phyloP scores from a whole-genome alignment of 2,797 vertebrate species.

The Cetoscarus ocellatus region DNA sequence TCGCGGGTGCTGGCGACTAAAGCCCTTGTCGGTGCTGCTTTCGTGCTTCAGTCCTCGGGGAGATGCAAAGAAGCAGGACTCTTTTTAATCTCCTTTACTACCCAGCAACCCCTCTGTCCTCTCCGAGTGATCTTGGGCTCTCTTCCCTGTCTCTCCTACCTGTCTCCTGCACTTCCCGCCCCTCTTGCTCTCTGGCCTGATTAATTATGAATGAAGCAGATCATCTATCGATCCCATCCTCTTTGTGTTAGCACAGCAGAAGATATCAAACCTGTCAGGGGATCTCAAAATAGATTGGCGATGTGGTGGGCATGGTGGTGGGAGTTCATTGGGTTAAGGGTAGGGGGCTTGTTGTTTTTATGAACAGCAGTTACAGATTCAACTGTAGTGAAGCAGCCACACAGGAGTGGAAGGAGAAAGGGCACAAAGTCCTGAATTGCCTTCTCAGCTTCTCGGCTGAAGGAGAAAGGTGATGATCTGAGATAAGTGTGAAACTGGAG shows the following conservation, averaged over 20 bases:
- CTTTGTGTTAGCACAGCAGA: conserved; percentile 80
- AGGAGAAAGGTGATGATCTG: conserved; percentile 70
- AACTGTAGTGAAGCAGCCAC: conserved; percentile 6
- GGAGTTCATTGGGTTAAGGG: conserved; percentile 50
- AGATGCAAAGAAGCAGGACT: conserved; percentile 39
- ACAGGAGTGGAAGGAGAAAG: conserved; percentile 20
- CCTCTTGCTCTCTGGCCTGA: conserved; percentile 71
- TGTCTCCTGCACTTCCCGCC: conserved; percentile 65
- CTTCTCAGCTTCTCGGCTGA: conserved; percentile 50
- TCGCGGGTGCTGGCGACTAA: conserved; percentile 35
- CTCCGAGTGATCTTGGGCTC: conserved; percentile 62
- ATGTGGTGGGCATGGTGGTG: conserved; percentile 38
- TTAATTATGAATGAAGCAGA: conserved; percentile 85
- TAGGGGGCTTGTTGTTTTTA: conserved; percentile 38
- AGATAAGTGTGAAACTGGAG: conserved; percentile 60
- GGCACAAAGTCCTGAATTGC: conserved; percentile 40
- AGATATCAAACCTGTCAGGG: conserved; percentile 82
- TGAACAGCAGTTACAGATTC: conserved; percentile 16
- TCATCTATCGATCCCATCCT: conserved; percentile 83
- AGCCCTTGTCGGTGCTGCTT: conserved; percentile 16
- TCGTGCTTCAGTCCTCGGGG: conserved; percentile 33
- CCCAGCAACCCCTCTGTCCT: conserved; percentile 62
- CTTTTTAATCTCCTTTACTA: conserved; percentile 64
- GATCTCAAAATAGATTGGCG: conserved; percentile 73
- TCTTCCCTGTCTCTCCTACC: conserved; percentile 60